Base-by-base conservation (phyloP, 2,797 vertebrate species). In the Argya squamiceps region DNA sequence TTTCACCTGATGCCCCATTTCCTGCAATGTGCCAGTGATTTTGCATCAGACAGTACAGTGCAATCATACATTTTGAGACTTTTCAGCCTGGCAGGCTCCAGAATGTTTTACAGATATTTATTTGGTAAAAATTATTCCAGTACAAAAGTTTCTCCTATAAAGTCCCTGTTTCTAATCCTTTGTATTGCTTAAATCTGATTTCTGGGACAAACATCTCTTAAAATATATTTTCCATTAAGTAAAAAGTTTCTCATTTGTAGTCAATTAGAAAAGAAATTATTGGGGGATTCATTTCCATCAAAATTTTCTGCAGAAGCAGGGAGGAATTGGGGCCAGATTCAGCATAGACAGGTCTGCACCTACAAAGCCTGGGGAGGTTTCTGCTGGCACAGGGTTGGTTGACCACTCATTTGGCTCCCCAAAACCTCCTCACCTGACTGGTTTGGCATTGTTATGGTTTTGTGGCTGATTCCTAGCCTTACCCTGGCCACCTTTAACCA, bases 171-270 rank as follows among this genome's bases (percentile, higher is more conserved):
- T 88, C 36, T 74, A 93, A 85, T 71, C 37, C 11, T 23, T 64
- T n/a, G 16, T 60, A 55, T 32, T 79, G 34, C 44, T 83, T 79
- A 50, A 89, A 84, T 89, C 56, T 92, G 24, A 63, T 69, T 91
- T 74, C 60, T 93, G 68, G 47, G n/a, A 84, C 49, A 94, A 95
- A 74, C 11, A 39, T 24, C 6, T 87, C 55, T 83, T 77, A 92
- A 89, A 84, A 79, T 56, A 5, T 12, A 77, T 60, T 87, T 96
- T 88, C 34, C 10, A 0, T 58, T 84, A 76, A 69, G 14, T 41
- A 44, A 58, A 74, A 81, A 2, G 3, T 30, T 81, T 80, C 78
- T 80, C 20, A 68, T 80, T 82, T 90, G 39, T 47, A 76, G 56
- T 84, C 32, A 76, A 1, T 89, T 94, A 91, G 46, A 56, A 71